These are phyloP conservation scores for Opisthocomus hoazin DNA, from an alignment of 2,113 vertebrate genomes.

Conservation along the genomic window DNA sequence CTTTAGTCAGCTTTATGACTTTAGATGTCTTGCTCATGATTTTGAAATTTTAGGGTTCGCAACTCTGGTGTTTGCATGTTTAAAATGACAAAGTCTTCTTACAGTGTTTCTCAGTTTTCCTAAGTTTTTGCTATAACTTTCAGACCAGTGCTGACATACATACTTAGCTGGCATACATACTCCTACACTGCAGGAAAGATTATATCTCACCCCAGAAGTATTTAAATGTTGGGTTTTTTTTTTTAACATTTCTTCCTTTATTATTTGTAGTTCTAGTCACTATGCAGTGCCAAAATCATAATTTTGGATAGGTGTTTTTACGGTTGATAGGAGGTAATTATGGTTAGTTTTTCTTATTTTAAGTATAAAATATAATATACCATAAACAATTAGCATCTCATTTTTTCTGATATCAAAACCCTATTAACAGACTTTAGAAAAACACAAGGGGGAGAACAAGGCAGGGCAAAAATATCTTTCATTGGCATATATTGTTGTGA, in stretches of 20 bases:
- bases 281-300: not conserved
- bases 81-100: not conserved
- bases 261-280: not conserved
- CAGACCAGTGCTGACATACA: not conserved
- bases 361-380: not conserved
- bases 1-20: not conserved
- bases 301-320: not conserved
- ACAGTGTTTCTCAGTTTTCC: not conserved
- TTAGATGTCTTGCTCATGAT: not conserved
- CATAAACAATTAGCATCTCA: not conserved
- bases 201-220: not conserved
- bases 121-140: not conserved
- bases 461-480: constrained; percentile 52
- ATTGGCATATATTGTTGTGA: constrained; percentile 76
- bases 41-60: not conserved
- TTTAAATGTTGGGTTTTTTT: not conserved
- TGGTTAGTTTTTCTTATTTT: not conserved
- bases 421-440: not conserved
- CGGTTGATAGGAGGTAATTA: not conserved
- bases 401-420: not conserved
- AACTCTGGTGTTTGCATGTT: not conserved
- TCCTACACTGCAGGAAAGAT: not conserved
- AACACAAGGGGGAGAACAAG: constrained; percentile 48
- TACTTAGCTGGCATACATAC: not conserved
- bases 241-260: not conserved